Percentiles rank a stretch among this genome's conserved stretches.
Conservation (phyloP, 1,140 invertebrate species). For the Latrodectus geometricus region DNA sequence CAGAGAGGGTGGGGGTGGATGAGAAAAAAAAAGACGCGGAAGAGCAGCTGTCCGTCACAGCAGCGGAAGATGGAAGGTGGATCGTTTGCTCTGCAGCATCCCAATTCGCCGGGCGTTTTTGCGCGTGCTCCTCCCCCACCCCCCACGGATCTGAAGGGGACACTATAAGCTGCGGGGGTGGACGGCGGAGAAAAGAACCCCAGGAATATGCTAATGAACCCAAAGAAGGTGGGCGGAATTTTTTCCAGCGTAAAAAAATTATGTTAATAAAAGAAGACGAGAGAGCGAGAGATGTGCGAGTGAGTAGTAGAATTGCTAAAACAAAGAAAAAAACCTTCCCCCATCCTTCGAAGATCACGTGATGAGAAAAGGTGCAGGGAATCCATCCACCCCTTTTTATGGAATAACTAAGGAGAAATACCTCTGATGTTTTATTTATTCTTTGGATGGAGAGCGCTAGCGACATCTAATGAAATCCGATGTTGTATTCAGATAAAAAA, state of each 20-base stretch:
- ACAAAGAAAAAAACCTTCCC: not conserved
- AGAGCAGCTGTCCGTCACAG: conserved; percentile 43
- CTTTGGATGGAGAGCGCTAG: no score
- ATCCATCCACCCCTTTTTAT: not conserved
- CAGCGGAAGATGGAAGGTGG: not conserved
- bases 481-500: no score
- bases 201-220: conserved; percentile 38
- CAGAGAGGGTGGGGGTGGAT: not conserved
- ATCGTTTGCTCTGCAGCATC: not conserved
- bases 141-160: not conserved
- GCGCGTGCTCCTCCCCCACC: not conserved
- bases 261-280: conserved; percentile 36
- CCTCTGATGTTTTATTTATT: no score
- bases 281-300: not conserved
- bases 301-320: not conserved
- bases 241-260: conserved; percentile 35
- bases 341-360: conserved; percentile 13
- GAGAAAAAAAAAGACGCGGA: conserved; percentile 35
- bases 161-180: conserved; percentile 2
- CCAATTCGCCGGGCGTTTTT: not conserved
- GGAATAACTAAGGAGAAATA: not conserved
- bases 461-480: no score
- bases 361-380: not conserved
- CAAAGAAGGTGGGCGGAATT: conserved; percentile 16
- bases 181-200: conserved; percentile 10